Evolutionary conservation across 1,140 invertebrate species (phyloP).

Genomic region (Diachasmimorpha longicaudata): DNA sequence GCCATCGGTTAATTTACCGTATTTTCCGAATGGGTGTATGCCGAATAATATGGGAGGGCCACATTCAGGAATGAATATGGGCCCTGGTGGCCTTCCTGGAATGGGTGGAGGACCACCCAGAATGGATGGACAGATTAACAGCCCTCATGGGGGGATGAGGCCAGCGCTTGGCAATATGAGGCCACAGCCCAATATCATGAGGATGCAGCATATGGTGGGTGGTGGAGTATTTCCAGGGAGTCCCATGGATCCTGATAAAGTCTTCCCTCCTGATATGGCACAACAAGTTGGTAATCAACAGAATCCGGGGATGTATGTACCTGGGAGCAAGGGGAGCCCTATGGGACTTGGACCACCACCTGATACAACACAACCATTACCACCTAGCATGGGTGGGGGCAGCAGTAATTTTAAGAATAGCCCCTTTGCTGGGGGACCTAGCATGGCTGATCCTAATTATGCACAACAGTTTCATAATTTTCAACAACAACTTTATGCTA

Average conservation of each 20-base stretch:
- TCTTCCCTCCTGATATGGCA: constrained; percentile 59
- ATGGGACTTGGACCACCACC: constrained; percentile 65
- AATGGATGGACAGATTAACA: constrained; percentile 48
- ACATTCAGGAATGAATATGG: constrained; percentile 43
- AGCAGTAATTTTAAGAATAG: constrained; percentile 78
- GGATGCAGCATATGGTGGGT: constrained; percentile 67
- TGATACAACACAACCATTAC: constrained; percentile 74
- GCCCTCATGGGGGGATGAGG: constrained; percentile 58
- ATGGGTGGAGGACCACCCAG: constrained; percentile 45
- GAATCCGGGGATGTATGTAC: constrained; percentile 64
- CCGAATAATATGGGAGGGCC: constrained; percentile 51
- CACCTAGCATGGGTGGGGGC: constrained; percentile 78
- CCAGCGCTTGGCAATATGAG: constrained; percentile 52
- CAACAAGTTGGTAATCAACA: constrained; percentile 50
- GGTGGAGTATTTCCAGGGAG: constrained; percentile 60
- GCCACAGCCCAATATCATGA: constrained; percentile 61
- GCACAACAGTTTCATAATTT: constrained; percentile 95
- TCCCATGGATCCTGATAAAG: constrained; percentile 60
- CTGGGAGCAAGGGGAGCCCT: constrained; percentile 59
- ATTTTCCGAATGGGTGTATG: constrained; percentile 70
- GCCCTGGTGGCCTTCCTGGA: constrained; percentile 40
- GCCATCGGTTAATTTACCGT: constrained; percentile 73
- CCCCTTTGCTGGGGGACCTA: constrained; percentile 82
- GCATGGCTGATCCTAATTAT: constrained; percentile 88
- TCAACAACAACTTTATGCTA: constrained; percentile 92